A percentile compares a stretch with the other conserved stretches of the same genome.
These are phyloP conservation scores for Cnemophilus loriae DNA, from an alignment of 2,113 vertebrate species.

Conservation along the genomic window DNA sequence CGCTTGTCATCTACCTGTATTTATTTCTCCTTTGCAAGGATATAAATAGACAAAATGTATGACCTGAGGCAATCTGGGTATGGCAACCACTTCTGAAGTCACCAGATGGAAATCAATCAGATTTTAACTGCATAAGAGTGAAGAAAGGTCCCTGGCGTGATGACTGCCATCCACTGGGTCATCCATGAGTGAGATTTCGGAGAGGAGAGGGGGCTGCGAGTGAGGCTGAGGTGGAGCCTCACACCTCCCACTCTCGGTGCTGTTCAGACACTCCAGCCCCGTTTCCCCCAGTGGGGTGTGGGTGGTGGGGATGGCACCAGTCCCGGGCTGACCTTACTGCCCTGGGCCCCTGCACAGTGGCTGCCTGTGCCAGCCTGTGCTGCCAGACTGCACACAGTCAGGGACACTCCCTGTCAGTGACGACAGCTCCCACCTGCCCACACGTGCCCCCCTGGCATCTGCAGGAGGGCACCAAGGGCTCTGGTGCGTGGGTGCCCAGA, in stretches of 20 bases:
- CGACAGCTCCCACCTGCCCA: not conserved
- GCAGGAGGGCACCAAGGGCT: not conserved
- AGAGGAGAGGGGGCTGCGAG: not conserved
- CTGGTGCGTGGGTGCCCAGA: not conserved
- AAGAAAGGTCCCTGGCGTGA: not conserved
- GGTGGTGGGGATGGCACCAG: not conserved
- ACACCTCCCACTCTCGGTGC: not conserved
- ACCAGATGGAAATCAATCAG: not conserved
- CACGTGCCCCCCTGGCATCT: fast-evolving
- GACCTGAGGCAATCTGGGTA: not conserved
- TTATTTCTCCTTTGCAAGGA: not conserved
- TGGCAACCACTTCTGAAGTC: not conserved
- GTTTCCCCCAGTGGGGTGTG: not conserved
- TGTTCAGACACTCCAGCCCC: not conserved
- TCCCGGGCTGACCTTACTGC: not conserved
- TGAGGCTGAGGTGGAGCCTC: not conserved
- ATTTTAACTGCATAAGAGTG: not conserved
- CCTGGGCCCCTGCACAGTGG: not conserved
- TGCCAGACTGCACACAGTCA: not conserved
- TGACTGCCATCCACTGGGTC: not conserved
- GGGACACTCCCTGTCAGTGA: not conserved
- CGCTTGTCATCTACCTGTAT: not conserved
- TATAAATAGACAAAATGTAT: not conserved
- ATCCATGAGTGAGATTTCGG: not conserved
- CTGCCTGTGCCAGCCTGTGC: not conserved